Evolutionary conservation across 2,797 vertebrate species (phyloP).

Genomic region (Dallia pectoralis): DNA sequence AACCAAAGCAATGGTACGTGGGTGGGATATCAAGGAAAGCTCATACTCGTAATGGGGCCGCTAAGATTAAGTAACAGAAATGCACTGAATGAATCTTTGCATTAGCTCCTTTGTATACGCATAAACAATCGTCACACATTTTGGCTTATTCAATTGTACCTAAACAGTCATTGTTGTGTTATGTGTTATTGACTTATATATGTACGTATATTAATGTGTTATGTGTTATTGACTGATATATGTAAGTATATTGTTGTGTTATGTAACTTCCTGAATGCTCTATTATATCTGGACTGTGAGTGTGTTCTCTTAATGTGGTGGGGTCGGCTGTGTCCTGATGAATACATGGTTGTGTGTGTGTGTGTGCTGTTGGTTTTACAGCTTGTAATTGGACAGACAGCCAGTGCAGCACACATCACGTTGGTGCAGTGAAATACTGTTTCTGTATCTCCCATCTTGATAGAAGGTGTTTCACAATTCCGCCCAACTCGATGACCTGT

Average conservation of each 20-base stretch:
- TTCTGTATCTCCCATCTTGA: conserved; percentile 8
- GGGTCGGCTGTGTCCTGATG: too few relatives aligned
- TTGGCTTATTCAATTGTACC: too few relatives aligned
- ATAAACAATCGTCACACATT: too few relatives aligned
- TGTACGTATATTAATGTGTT: too few relatives aligned
- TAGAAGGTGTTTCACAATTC: background rate
- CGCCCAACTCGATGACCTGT: conserved; percentile 15
- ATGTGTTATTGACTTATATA: too few relatives aligned
- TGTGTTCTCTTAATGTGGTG: background rate
- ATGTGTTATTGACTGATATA: too few relatives aligned
- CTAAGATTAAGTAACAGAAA: conserved; percentile 50
- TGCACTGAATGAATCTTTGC: conserved; percentile 2
- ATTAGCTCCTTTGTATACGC: too few relatives aligned
- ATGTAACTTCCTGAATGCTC: too few relatives aligned
- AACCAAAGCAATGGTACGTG: conserved; percentile 28
- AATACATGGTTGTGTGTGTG: background rate
- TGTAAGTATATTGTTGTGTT: too few relatives aligned
- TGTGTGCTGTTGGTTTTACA: background rate
- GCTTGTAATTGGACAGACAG: background rate
- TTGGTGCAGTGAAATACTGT: background rate
- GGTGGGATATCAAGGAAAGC: conserved; percentile 57
- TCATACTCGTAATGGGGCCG: conserved; percentile 41
- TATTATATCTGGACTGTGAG: too few relatives aligned
- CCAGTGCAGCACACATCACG: background rate
- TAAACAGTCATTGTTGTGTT: too few relatives aligned